Evolutionary conservation across 1,140 invertebrate species (phyloP), one percentile per base, ranked within the genome.

Genomic region (Spodoptera frugiperda): DNA sequence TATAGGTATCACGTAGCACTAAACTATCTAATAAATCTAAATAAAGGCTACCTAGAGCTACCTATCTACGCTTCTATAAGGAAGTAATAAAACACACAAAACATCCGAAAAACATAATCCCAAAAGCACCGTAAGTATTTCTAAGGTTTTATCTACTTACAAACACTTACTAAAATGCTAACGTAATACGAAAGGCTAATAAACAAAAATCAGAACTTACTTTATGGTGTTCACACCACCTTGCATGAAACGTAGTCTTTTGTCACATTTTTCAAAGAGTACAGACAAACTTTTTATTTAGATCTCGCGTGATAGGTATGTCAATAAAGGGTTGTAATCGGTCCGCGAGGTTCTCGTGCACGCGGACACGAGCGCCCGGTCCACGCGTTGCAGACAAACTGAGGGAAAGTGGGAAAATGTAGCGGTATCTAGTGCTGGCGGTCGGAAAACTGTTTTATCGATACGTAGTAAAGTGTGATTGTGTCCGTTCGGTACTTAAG

Each of bases 371-470:
- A 73, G 71, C 21, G n/a, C 12, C 15, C 44, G 21, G 55, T 59
- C 71, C 55, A 39, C 54, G 30, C 73, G 76, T 63, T 81, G 77
- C 67, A 85, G 78, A 85, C 84, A 67, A 83, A 91, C 90, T 91
- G 85, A 78, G 81, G 83, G 83, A 86, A 89, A 88, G 83, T 85
- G 85, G 84, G 85, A 87, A 91, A 89, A 88, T 87, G 78, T 89
- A 89, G 85, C 81, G 79, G 84, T 84, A 76, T 68, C 49, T 83
- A 87, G 87, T 78, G 88, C 51, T 79, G 87, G 39, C 65, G 48
- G 11, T 21, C 54, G 55, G 55, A 51, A 61, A 73, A 61, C 30
- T 73, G 55, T 73, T 73, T 73, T 80, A 82, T 83, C 84, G 82
- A 81, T 82, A 78, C n/a, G 14, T 48, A 17, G 65, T 51, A 53